A percentile compares a stretch with the other conserved stretches of the same genome.
Evolutionary conservation across 2,113 vertebrate species (phyloP).

Genomic region (Gnathonemus longibarbis): DNA sequence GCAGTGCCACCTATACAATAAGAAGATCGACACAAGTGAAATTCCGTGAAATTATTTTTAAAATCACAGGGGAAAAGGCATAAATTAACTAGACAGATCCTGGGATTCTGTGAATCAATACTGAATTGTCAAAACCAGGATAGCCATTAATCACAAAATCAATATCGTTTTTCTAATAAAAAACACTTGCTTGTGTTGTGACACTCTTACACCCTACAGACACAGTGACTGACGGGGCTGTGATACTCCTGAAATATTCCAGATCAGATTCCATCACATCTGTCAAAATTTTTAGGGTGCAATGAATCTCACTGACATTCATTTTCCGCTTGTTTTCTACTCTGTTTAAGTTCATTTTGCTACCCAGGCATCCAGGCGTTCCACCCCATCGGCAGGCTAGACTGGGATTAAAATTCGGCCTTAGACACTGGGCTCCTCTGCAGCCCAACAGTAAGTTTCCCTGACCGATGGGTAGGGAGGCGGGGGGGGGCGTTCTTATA

Average conservation of each 20-base stretch:
- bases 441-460: not conserved
- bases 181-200: not conserved
- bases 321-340: not conserved
- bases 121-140: not conserved
- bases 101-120: not conserved
- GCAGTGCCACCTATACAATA: not conserved
- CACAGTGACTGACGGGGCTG: not conserved
- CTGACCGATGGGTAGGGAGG: too few relatives aligned
- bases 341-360: not conserved
- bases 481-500: not conserved
- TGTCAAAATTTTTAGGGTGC: not conserved
- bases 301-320: not conserved
- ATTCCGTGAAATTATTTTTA: not conserved
- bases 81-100: not conserved
- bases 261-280: not conserved
- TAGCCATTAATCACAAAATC: not conserved
- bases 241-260: not conserved
- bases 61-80: not conserved
- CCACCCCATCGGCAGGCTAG: not conserved
- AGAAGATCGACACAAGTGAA: not conserved
- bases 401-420: not conserved
- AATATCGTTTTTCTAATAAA: not conserved
- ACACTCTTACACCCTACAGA: not conserved
- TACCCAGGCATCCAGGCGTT: not conserved
- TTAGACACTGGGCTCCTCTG: not conserved